phyloP scores from a whole-genome alignment of 1,140 invertebrate species.

The Archegozetes longisetosus region DNA sequence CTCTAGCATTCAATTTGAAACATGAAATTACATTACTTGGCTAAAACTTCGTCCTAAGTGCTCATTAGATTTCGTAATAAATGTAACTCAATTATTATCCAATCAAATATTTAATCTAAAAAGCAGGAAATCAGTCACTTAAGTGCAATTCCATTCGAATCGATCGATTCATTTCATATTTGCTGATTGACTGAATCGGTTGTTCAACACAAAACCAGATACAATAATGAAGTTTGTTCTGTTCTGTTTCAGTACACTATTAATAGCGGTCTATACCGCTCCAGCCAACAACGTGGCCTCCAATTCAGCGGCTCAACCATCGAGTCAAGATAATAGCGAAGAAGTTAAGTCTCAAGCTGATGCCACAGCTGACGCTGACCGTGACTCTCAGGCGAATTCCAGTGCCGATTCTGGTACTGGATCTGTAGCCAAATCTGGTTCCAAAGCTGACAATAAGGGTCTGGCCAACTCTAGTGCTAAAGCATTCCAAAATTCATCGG shows the following conservation, averaged over 20 bases:
- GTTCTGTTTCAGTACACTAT: neutral
- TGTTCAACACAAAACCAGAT: too few relatives aligned
- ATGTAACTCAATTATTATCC: too few relatives aligned
- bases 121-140: too few relatives aligned
- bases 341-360: neutral
- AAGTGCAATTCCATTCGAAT: too few relatives aligned
- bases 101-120: too few relatives aligned
- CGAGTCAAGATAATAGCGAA: neutral
- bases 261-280: neutral
- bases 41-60: too few relatives aligned
- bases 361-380: neutral
- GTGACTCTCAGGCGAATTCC: neutral
- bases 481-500: neutral
- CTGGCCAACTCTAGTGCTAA: neutral
- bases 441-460: neutral
- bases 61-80: too few relatives aligned
- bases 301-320: neutral
- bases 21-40: too few relatives aligned
- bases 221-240: too few relatives aligned
- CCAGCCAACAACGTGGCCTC: neutral
- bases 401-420: neutral
- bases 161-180: too few relatives aligned
- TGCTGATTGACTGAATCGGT: too few relatives aligned
- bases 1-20: too few relatives aligned
- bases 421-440: neutral